phyloP scores from a whole-genome alignment of 2,888 invertebrate genomes.

The Epiblema foenella region DNA sequence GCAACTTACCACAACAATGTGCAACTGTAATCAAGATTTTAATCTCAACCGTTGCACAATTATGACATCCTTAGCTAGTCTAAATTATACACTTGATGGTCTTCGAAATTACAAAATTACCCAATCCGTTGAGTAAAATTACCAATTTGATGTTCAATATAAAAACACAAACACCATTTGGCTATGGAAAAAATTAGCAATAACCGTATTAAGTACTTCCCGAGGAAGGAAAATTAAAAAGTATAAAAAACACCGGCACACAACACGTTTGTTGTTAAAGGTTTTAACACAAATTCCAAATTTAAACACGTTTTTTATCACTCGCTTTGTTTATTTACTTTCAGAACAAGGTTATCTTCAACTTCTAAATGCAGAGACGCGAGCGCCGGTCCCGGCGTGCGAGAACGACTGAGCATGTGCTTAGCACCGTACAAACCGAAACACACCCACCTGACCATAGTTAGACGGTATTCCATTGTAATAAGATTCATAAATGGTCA shows the following conservation, averaged over 20 bases:
- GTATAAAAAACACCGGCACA: conserved; percentile 21
- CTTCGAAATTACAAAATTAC: conserved; percentile 11
- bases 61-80: conserved; percentile 3
- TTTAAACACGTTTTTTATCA: conserved; percentile 39
- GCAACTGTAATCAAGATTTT: conserved; percentile 10
- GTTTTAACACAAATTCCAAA: conserved; percentile 29
- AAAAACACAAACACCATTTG: neutral
- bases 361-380: conserved; percentile 18
- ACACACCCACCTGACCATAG: neutral
- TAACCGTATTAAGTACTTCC: conserved; percentile 9
- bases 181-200: neutral
- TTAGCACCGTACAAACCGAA: neutral
- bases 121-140: neutral
- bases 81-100: conserved; percentile 12
- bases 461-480: neutral
- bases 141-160: neutral
- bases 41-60: conserved; percentile 14
- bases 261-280: no score
- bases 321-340: conserved; percentile 43
- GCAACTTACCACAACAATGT: neutral
- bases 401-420: conserved; percentile 11
- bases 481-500: neutral
- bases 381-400: conserved; percentile 13
- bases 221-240: neutral
- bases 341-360: conserved; percentile 36